Percentiles rank a stretch among this genome's conserved stretches.
Evolutionary conservation across 2,888 invertebrate species (phyloP).

Genomic region (Thelaira solivaga): DNA sequence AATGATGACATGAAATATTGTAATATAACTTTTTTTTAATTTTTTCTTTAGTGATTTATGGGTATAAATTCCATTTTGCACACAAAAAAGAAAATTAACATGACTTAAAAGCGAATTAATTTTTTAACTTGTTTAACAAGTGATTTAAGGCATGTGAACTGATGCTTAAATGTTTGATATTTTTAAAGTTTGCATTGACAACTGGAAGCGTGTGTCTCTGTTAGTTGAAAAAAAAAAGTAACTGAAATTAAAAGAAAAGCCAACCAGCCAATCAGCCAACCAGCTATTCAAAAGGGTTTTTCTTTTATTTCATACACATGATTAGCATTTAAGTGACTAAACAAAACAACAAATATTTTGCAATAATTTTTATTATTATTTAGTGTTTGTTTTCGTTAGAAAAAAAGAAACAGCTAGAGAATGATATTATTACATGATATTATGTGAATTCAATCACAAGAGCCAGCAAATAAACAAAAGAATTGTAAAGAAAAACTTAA

Average conservation of each 20-base stretch:
- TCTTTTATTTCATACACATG: neutral
- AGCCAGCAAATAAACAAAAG: conserved; percentile 29
- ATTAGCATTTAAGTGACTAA: conserved; percentile 30
- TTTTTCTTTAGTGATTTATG: no score
- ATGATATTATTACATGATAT: conserved; percentile 39
- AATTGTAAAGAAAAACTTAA: conserved; percentile 9
- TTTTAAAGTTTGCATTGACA: neutral
- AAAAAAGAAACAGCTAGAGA: conserved; percentile 15
- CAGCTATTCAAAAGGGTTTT: no score
- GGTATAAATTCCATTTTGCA: no score
- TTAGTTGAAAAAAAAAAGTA: neutral
- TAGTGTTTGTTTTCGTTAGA: conserved; percentile 16
- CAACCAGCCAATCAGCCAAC: neutral
- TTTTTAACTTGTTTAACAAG: no score
- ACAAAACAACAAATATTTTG: conserved; percentile 35
- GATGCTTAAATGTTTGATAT: neutral
- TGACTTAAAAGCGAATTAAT: neutral
- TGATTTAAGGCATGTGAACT: no score
- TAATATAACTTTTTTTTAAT: no score
- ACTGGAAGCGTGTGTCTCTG: neutral
- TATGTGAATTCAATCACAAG: conserved; percentile 51
- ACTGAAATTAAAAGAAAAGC: neutral
- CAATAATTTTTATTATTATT: conserved; percentile 34
- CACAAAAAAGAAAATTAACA: no score
- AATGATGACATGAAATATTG: no score